These are phyloP conservation scores for Psilopogon haemacephalus DNA, from an alignment of 2,113 vertebrate species.

Conservation along the genomic window DNA sequence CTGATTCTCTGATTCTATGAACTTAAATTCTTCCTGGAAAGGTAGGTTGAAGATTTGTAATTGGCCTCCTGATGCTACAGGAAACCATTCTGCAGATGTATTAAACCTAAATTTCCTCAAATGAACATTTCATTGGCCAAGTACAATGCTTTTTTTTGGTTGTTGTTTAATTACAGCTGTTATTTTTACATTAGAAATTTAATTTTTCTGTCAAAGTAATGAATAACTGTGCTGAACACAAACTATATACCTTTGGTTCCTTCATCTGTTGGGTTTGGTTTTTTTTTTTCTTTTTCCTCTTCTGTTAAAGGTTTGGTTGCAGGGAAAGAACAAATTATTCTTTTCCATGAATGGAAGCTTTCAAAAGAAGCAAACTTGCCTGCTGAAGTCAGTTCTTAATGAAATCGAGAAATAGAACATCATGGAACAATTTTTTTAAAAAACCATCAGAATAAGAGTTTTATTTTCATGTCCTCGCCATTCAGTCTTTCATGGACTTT, in stretches of 20 bases:
- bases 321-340: conserved; percentile 46
- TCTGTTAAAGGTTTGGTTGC: conserved; percentile 10
- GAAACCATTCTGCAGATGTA: not conserved
- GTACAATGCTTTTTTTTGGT: not conserved
- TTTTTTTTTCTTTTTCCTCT: conserved; percentile 30
- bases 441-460: conserved; percentile 52
- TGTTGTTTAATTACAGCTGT: not conserved
- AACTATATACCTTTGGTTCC: conserved; percentile 33
- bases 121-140: not conserved
- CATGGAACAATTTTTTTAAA: conserved; percentile 49
- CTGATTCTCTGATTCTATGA: too few relatives aligned
- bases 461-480: conserved; percentile 55
- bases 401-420: conserved; percentile 56
- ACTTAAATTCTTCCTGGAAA: not conserved
- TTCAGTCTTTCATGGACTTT: conserved; percentile 43
- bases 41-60: not conserved
- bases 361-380: conserved; percentile 41
- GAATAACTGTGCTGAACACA: conserved; percentile 43
- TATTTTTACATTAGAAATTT: conserved; percentile 21
- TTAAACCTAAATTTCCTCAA: not conserved
- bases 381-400: conserved; percentile 60
- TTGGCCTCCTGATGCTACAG: not conserved
- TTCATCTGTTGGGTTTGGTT: too few relatives aligned
- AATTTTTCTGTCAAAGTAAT: conserved; percentile 48
- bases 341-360: conserved; percentile 47